phyloP scores from a whole-genome alignment of 64 coral and sea anemone genomes.

The Montipora foliosa region DNA sequence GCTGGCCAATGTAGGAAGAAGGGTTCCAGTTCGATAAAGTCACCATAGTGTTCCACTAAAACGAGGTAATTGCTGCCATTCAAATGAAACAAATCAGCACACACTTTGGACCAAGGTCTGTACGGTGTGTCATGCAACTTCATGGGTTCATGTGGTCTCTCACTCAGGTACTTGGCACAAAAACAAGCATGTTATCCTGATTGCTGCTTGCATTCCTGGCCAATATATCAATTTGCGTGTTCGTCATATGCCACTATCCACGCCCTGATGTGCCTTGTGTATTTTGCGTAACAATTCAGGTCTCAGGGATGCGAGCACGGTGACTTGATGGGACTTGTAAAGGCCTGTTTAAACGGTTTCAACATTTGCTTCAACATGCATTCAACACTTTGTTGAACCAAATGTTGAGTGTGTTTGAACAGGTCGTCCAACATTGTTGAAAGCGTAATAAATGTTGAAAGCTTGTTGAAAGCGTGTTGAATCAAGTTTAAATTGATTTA shows the following conservation, averaged over 20 bases:
- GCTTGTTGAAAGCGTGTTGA: too few species aligned
- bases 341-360: neutral
- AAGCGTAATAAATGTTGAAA: too few species aligned
- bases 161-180: neutral
- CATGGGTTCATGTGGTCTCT: neutral
- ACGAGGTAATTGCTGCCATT: too few species aligned
- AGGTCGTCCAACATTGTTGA: too few species aligned
- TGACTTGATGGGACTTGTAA: conserved; percentile 44
- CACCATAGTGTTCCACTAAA: too few species aligned
- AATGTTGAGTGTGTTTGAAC: too few species aligned
- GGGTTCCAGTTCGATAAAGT: too few species aligned
- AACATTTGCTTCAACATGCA: too few species aligned
- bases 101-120: neutral
- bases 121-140: neutral
- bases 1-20: too few species aligned
- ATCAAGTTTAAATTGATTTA: too few species aligned
- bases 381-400: too few species aligned
- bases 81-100: too few species aligned
- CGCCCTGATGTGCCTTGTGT: conserved; percentile 51
- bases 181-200: neutral
- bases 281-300: conserved; percentile 17
- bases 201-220: neutral
- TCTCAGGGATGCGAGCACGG: conserved; percentile 39
- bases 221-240: neutral
- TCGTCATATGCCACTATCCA: conserved; percentile 29